Evolutionary conservation across 2,888 invertebrate genomes (phyloP).

Genomic region (Belgica antarctica): DNA sequence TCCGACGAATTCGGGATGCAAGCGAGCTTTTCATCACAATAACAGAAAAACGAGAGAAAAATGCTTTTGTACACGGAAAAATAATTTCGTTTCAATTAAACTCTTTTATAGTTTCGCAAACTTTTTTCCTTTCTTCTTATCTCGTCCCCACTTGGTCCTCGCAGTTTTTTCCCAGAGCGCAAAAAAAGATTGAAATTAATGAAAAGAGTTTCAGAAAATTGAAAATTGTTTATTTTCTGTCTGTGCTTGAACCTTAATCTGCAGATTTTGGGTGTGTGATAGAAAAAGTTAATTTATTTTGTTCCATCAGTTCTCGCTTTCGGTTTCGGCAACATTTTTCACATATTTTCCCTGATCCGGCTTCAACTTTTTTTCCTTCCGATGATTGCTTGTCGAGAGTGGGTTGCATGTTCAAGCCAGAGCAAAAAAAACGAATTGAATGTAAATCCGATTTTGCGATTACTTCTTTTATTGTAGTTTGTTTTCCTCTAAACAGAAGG

Average conservation of each 20-base stretch:
- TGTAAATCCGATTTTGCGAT: conserved; percentile 14
- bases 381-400: background rate
- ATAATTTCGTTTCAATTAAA: conserved; percentile 25
- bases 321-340: background rate
- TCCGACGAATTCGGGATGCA: background rate
- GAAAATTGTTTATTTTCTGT: conserved; percentile 38
- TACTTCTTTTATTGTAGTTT: conserved; percentile 10
- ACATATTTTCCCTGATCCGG: background rate
- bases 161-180: background rate
- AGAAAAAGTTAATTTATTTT: conserved; percentile 24
- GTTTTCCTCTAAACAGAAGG: background rate
- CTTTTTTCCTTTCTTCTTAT: background rate
- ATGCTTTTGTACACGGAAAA: conserved; percentile 14
- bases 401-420: background rate
- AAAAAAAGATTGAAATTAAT: conserved; percentile 20
- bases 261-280: conserved; percentile 23
- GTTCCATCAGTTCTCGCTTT: conserved; percentile 6
- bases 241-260: conserved; percentile 28
- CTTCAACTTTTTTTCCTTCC: background rate
- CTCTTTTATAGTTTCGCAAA: conserved; percentile 22
- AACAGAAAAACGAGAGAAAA: background rate
- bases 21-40: conserved; percentile 12
- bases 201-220: conserved; percentile 26
- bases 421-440: background rate
- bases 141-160: no score